These are phyloP conservation scores for Actenoides lindsayi DNA, from an alignment of 2,113 vertebrate genomes.

Conservation along the genomic window DNA sequence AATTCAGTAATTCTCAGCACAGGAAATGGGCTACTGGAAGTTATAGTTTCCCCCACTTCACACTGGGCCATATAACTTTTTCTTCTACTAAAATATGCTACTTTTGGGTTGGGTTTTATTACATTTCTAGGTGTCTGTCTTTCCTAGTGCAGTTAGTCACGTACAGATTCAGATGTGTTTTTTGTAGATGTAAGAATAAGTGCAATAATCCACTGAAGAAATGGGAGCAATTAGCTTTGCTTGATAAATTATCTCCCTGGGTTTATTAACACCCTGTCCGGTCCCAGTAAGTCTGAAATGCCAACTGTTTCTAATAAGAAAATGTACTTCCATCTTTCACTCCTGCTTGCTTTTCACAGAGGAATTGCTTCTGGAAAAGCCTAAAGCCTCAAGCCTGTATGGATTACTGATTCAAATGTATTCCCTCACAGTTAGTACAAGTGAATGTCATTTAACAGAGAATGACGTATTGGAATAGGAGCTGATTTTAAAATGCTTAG, in stretches of 20 bases:
- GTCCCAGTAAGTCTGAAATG: neutral
- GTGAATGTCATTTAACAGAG: neutral
- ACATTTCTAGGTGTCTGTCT: neutral
- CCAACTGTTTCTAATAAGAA: neutral
- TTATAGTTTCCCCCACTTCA: neutral
- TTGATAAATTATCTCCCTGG: neutral
- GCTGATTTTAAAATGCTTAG: neutral
- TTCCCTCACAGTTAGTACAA: neutral
- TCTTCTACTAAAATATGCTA: neutral
- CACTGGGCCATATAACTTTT: neutral
- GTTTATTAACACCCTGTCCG: neutral
- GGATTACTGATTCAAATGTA: neutral
- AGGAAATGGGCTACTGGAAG: neutral
- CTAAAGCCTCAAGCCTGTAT: neutral
- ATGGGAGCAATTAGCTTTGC: neutral
- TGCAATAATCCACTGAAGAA: neutral
- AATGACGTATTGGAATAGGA: neutral
- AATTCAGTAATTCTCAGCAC: neutral
- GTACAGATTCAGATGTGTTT: neutral
- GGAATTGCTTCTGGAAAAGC: neutral
- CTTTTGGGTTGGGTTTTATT: neutral
- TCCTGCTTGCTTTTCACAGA: neutral
- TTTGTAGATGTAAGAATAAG: neutral
- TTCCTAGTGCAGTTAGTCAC: neutral
- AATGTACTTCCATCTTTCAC: neutral